Evolutionary conservation across 2,113 vertebrate species (phyloP).

Genomic region (Alouatta palliata): DNA sequence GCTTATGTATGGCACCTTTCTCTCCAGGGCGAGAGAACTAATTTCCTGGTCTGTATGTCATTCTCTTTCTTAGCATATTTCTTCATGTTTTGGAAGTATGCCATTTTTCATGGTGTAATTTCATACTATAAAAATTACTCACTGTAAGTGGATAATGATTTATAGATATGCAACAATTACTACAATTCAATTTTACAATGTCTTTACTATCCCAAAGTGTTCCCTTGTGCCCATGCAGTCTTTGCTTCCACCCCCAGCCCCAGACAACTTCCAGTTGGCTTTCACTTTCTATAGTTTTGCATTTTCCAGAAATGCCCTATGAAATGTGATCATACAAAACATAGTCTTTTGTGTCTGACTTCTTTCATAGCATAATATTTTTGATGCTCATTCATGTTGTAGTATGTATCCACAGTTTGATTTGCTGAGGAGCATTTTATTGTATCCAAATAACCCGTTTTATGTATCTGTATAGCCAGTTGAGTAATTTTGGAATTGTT

Average conservation of each 20-base stretch:
- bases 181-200: neutral
- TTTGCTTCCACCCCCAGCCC: neutral
- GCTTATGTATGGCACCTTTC: no score
- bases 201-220: neutral
- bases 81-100: neutral
- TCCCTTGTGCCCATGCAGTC: neutral
- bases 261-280: neutral
- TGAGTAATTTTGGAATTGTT: neutral
- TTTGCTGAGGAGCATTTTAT: neutral
- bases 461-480: neutral
- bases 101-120: neutral
- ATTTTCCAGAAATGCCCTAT: neutral
- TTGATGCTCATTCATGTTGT: neutral
- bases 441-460: neutral
- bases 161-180: neutral
- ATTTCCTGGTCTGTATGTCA: neutral
- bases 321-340: neutral
- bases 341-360: neutral
- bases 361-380: neutral
- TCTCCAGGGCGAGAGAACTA: neutral
- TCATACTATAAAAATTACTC: neutral
- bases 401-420: neutral
- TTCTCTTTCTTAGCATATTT: neutral
- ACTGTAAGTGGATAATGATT: neutral
- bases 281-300: neutral